A percentile compares a stretch with the other conserved stretches of the same genome.
These are phyloP conservation scores for Lonchura striata DNA, from an alignment of 2,113 vertebrate genomes.

Conservation along the genomic window DNA sequence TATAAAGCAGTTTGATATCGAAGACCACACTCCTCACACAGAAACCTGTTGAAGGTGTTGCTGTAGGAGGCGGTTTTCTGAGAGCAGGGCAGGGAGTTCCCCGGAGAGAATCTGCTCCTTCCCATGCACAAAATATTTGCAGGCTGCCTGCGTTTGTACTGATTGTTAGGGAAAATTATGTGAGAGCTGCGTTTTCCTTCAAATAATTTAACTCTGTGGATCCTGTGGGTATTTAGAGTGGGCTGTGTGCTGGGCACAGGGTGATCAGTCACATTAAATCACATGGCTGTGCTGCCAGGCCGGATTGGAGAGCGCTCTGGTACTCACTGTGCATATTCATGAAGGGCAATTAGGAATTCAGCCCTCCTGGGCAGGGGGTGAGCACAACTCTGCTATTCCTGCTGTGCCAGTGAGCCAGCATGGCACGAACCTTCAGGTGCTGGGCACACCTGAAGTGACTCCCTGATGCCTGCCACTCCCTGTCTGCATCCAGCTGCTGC, in stretches of 20 bases:
- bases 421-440: rapidly evolving
- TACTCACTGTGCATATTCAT: constrained; percentile 37
- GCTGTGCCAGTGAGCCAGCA: background rate
- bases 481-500: background rate
- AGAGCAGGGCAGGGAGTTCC: constrained; percentile 8
- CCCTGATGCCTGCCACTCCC: rapidly evolving
- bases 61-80: background rate
- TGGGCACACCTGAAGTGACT: background rate
- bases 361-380: background rate
- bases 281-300: background rate
- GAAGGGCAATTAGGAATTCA: background rate
- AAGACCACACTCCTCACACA: background rate
- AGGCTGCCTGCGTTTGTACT: background rate
- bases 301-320: background rate
- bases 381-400: background rate
- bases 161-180: constrained; percentile 43
- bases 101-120: constrained; percentile 12
- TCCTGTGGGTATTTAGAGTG: constrained; percentile 25
- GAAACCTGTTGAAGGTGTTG: constrained; percentile 41
- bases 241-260: background rate
- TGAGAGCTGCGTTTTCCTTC: constrained; percentile 32
- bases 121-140: background rate
- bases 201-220: constrained; percentile 47
- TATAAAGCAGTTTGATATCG: constrained; percentile 49
- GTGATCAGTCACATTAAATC: constrained; percentile 26